Evolutionary conservation across 1,140 invertebrate species (phyloP), one percentile per base, ranked within the genome.

Genomic region (Teleogryllus occipitalis): DNA sequence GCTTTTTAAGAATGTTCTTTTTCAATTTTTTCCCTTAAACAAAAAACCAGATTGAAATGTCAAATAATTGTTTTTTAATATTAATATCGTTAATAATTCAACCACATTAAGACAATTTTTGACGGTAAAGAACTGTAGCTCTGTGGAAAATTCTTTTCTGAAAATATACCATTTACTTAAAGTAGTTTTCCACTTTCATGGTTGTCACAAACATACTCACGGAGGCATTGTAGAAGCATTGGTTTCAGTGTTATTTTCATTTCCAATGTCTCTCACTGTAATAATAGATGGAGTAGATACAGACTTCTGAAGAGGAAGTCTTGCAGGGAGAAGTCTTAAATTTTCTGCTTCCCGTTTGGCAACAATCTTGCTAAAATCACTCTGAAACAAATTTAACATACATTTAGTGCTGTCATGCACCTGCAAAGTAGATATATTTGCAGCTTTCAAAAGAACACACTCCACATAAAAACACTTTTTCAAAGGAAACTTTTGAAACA

Each of bases 261-360:
- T 83, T 48, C 84, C 84, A 75, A 87, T 87, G 81, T 87, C 90
- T 81, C 91, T 87, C 76, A 91, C 91, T 78, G 92, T 93, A 48
- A 95, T 91, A 80, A 95, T 95, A 78, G 95, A 96, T 39, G 95
- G 95, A 46, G 95, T 96, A 14, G 95, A 97, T 81, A 96, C 91
- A 76, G 94, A 96, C 88, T 97, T 97, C 85, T 96, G 95, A 79
- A 97, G 89, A 77, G 94, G 94, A 82, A 96, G 89, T 76, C 93
- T 89, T 81, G 91, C 90, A 78, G 92, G 91, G 82, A 90, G 87
- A 80, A 94, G 87, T 82, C 90, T 87, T 75, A 88, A 87, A 85
- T 87, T 89, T 89, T 88, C 89, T 74, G 86, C 86, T 89, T 91
- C 86, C 84, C 89, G 85, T 87, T 88, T 91, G 81, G 86, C 86